Conservation (phyloP, 1,140 invertebrate species). For the Colletes latitarsis region DNA sequence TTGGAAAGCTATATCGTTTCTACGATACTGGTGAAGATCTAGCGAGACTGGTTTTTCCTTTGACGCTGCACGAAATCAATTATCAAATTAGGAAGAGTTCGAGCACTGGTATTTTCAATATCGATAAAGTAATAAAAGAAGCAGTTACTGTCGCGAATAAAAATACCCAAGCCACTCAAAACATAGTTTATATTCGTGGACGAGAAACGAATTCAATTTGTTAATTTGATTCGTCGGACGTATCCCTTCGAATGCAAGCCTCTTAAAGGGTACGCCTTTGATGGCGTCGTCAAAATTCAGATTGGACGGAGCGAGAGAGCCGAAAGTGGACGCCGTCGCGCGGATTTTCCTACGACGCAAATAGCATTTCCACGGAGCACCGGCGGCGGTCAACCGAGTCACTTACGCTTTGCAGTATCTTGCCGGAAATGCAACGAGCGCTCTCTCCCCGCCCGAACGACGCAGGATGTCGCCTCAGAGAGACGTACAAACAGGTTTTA, state of each 20-base stretch:
- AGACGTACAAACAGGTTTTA: slow-evolving; percentile 50
- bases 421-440: slow-evolving; percentile 44
- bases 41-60: no score
- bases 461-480: slow-evolving; percentile 27
- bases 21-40: no score
- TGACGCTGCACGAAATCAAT: no score
- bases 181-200: no score
- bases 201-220: slow-evolving; percentile 4
- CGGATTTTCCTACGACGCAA: slow-evolving; percentile 48
- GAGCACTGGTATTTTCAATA: no score
- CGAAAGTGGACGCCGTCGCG: slow-evolving; percentile 18
- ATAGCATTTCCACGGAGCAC: slow-evolving; percentile 45
- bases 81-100: no score
- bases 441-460: neutral
- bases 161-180: no score
- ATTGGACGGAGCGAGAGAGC: slow-evolving; percentile 3
- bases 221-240: slow-evolving; percentile 27
- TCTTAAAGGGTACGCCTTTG: slow-evolving; percentile 23
- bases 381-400: slow-evolving; percentile 47
- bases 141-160: no score
- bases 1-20: no score
- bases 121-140: no score
- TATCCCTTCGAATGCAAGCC: neutral
- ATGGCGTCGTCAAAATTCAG: slow-evolving; percentile 47
- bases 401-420: slow-evolving; percentile 47